Conservation (phyloP, 1,140 invertebrate species). For the Eupeodes corollae region DNA sequence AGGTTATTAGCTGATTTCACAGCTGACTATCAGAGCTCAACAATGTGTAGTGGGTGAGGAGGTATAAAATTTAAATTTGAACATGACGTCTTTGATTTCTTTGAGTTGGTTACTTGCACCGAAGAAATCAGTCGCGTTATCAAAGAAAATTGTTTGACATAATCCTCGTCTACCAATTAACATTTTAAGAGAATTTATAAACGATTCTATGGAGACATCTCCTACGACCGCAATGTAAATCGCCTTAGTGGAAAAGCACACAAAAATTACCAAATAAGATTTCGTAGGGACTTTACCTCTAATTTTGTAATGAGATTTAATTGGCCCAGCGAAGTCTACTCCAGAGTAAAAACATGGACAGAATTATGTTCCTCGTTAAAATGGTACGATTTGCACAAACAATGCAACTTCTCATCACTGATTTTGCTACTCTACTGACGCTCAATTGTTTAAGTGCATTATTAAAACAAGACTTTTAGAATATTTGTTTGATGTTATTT, state of each 20-base stretch:
- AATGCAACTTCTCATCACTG: too few species aligned
- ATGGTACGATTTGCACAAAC: too few species aligned
- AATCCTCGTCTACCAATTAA: constrained; percentile 20
- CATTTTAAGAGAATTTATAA: constrained; percentile 18
- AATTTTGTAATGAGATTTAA: constrained; percentile 9
- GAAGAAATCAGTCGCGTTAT: constrained; percentile 27
- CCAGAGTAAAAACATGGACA: constrained; percentile 15
- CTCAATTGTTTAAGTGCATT: too few species aligned
- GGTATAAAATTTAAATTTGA: constrained; percentile 27
- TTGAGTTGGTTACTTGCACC: constrained; percentile 12
- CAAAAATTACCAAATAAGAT: constrained; percentile 21
- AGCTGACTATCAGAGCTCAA: constrained; percentile 27
- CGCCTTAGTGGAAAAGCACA: constrained; percentile 18
- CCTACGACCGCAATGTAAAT: constrained; percentile 23
- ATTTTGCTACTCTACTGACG: too few species aligned
- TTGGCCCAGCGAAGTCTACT: constrained; percentile 31
- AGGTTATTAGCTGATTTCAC: constrained; percentile 16
- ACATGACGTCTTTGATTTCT: background rate
- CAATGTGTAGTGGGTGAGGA: constrained; percentile 22
- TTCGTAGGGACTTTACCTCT: constrained; percentile 5
- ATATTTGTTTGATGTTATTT: too few species aligned
- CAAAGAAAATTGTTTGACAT: constrained; percentile 13
- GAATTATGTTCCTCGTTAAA: background rate
- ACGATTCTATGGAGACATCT: constrained; percentile 17
- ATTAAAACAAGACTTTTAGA: too few species aligned